A percentile compares a stretch with the other conserved stretches of the same genome.
These are phyloP conservation scores for Chrysolina haemoptera DNA, from an alignment of 2,888 invertebrate genomes.

Conservation along the genomic window DNA sequence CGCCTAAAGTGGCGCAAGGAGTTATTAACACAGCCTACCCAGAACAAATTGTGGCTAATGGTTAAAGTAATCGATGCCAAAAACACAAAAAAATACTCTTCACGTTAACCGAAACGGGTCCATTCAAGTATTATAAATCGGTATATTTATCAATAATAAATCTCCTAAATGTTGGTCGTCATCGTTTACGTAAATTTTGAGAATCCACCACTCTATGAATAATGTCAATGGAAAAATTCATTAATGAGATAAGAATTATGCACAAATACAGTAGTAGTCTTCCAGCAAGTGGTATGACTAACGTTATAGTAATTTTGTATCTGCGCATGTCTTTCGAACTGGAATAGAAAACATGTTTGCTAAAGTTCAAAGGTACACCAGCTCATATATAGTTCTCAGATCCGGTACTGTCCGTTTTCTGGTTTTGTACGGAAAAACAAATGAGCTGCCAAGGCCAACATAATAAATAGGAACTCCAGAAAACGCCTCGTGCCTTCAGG, in stretches of 20 bases:
- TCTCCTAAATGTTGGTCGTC: too few relatives aligned
- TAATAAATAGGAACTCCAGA: constrained; percentile 40
- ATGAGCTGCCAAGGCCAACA: constrained; percentile 9
- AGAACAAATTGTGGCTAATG: too few relatives aligned
- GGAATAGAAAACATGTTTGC: background rate
- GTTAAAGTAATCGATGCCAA: too few relatives aligned
- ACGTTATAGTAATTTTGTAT: background rate
- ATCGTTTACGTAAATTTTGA: too few relatives aligned
- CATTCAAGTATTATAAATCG: too few relatives aligned
- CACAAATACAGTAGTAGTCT: background rate
- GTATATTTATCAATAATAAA: too few relatives aligned
- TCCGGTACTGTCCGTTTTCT: constrained; percentile 4
- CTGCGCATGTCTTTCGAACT: background rate
- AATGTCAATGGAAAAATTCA: background rate
- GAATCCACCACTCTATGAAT: background rate
- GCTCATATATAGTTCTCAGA: background rate
- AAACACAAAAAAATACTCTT: too few relatives aligned
- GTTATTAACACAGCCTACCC: too few relatives aligned
- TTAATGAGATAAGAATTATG: background rate
- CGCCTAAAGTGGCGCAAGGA: too few relatives aligned
- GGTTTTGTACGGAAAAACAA: constrained; percentile 12
- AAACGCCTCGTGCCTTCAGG: constrained; percentile 39
- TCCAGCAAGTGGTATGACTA: background rate
- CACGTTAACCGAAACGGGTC: too few relatives aligned
- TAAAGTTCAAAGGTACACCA: background rate